These are phyloP conservation scores for Ammodytes dubius DNA, from an alignment of 2,113 vertebrate species.

Conservation along the genomic window DNA sequence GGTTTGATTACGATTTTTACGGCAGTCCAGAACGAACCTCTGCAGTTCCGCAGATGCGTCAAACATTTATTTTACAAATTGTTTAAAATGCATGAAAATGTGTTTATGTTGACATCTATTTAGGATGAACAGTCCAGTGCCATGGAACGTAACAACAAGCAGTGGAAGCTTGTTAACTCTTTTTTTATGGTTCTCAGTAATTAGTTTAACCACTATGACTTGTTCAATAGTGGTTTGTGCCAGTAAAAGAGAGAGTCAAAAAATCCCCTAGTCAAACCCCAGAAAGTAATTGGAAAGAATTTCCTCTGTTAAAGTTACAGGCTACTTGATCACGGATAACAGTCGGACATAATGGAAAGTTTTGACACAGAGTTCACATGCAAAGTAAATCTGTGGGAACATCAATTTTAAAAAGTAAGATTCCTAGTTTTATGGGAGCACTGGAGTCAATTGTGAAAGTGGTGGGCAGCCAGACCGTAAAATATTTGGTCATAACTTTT, in stretches of 20 bases:
- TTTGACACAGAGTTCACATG: slow-evolving; percentile 48
- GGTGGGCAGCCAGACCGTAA: slow-evolving; percentile 47
- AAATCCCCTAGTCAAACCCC: slow-evolving; percentile 54
- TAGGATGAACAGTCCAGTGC: slow-evolving; percentile 3
- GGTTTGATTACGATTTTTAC: too few species aligned
- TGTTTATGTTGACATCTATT: background rate
- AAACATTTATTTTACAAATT: background rate
- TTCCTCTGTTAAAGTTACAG: slow-evolving; percentile 57
- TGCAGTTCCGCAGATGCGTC: background rate
- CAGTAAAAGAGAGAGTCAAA: slow-evolving; percentile 46
- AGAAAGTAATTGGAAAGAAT: slow-evolving; percentile 61
- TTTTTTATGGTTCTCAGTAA: slow-evolving; percentile 28
- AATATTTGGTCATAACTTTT: slow-evolving; percentile 21
- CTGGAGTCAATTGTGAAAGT: slow-evolving; percentile 60
- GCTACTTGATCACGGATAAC: slow-evolving; percentile 58
- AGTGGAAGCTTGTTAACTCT: slow-evolving; percentile 23
- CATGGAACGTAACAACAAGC: slow-evolving; percentile 35
- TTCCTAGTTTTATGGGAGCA: slow-evolving; percentile 56
- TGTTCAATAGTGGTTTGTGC: slow-evolving; percentile 53
- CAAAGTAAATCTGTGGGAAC: slow-evolving; percentile 39
- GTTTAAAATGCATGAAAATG: background rate
- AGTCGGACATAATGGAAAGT: slow-evolving; percentile 44
- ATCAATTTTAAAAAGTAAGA: slow-evolving; percentile 34
- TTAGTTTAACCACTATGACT: slow-evolving; percentile 54
- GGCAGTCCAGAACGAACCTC: too few species aligned